These are phyloP conservation scores for Rhadinocentrus ornatus DNA, from an alignment of 2,797 vertebrate genomes.

Conservation along the genomic window DNA sequence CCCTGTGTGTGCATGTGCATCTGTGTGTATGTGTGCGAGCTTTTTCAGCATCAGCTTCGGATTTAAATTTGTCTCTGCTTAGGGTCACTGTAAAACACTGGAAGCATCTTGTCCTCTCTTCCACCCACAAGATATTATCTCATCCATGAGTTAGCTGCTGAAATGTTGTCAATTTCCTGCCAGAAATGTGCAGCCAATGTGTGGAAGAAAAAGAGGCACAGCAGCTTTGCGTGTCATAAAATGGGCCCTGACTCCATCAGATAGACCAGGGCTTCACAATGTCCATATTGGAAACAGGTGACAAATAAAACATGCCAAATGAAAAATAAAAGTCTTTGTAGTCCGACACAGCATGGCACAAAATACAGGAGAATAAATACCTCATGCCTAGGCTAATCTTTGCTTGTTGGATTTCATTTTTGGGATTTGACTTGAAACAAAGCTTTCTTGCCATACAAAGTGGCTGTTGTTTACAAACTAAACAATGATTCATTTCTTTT, in stretches of 20 bases:
- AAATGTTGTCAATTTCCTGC: slow-evolving; percentile 80
- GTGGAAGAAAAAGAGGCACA: slow-evolving; percentile 72
- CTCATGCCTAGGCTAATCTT: slow-evolving; percentile 70
- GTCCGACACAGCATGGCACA: slow-evolving; percentile 69
- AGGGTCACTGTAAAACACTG: slow-evolving; percentile 79
- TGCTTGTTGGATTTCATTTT: slow-evolving; percentile 73
- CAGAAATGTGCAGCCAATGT: slow-evolving; percentile 83
- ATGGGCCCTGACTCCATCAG: slow-evolving; percentile 61
- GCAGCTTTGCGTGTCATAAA: slow-evolving; percentile 77
- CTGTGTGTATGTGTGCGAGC: slow-evolving; percentile 43
- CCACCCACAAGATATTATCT: slow-evolving; percentile 83
- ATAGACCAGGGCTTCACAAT: slow-evolving; percentile 73
- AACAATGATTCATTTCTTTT: slow-evolving; percentile 68
- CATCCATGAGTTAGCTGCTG: slow-evolving; percentile 81
- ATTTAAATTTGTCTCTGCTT: slow-evolving; percentile 76
- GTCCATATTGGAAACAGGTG: slow-evolving; percentile 85
- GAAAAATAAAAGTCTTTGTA: slow-evolving; percentile 77
- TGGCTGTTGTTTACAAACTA: slow-evolving; percentile 46
- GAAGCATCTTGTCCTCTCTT: slow-evolving; percentile 81
- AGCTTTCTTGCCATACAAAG: slow-evolving; percentile 57
- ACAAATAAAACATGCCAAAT: slow-evolving; percentile 79
- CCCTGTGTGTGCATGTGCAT: slow-evolving; percentile 61
- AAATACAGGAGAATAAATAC: slow-evolving; percentile 69
- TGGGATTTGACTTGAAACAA: slow-evolving; percentile 64
- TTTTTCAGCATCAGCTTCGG: slow-evolving; percentile 63